Evolutionary conservation across 2,888 invertebrate species (phyloP), one percentile per base, ranked within the genome.

Genomic region (Polydrusus tereticollis): DNA sequence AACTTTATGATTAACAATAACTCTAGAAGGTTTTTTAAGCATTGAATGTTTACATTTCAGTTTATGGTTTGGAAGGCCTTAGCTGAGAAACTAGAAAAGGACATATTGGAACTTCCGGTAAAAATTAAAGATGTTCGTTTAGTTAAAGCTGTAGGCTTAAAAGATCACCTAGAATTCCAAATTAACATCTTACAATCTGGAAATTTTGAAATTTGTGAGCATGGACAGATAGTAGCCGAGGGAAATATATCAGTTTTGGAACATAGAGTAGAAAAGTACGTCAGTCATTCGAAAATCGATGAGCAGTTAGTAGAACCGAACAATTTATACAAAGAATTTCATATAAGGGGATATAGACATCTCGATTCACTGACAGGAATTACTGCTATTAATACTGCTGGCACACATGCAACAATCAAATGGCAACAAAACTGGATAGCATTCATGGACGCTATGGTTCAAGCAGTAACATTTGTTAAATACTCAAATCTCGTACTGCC

Each of bases 361-460:
- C 81, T 82, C 2, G 86, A 86, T 0, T 58, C 83, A 0, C 89
- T 89, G 80, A 84, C 85, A 68, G 87, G 88, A 16, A 82, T 91
- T 5, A 78, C 83, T 5, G 83, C 84, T 12, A 82, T 87, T 0
- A 86, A 88, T 45, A 83, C 83, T 58, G 80, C 81, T 57, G 87
- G 83, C 1, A 77, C 72, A 0, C 80, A 79, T 8, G 87, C 85
- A 8, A 81, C 74, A 8, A 78, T 87, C 7, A 62, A 74, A 1
- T 92, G 91, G 91, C 83, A 82, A 5, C 88, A 88, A 72, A 90
- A 91, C 79, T 92, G 91, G 91, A 88, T 90, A 2, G 87, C 90
- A 0, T 92, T 90, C 81, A 86, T 92, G 83, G 92, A 92, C 79
- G 89, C 89, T n/a, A 88, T 92, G 87, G 83, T 92, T 38, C 92